A percentile compares a stretch with the other conserved stretches of the same genome.
These are phyloP conservation scores for Phorcus lineatus DNA, from an alignment of 2,888 invertebrate species.

Conservation along the genomic window DNA sequence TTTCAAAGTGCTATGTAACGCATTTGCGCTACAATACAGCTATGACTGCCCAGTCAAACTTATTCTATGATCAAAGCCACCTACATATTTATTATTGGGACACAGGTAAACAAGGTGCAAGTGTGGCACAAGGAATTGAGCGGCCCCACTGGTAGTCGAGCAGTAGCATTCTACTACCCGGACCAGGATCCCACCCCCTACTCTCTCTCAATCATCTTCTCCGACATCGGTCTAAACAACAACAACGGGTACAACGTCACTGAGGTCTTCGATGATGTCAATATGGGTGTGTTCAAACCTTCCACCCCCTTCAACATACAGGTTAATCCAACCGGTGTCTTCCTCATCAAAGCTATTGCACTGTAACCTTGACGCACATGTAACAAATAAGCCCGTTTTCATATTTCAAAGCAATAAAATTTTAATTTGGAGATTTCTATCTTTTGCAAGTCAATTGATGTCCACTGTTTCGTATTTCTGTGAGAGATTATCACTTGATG, in stretches of 20 bases:
- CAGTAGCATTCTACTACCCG: slow-evolving; percentile 54
- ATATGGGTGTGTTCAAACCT: slow-evolving; percentile 53
- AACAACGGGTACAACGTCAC: slow-evolving; percentile 47
- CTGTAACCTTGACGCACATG: neutral
- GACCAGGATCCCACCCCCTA: slow-evolving; percentile 44
- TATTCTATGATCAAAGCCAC: too few species aligned
- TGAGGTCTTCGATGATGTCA: slow-evolving; percentile 57
- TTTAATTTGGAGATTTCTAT: too few species aligned
- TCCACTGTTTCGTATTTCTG: too few species aligned
- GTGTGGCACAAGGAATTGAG: slow-evolving; percentile 87
- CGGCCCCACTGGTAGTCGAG: slow-evolving; percentile 49
- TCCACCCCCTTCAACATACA: slow-evolving; percentile 43
- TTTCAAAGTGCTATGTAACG: too few species aligned
- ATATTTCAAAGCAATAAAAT: too few species aligned
- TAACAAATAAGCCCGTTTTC: too few species aligned
- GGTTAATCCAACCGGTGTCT: slow-evolving; percentile 46
- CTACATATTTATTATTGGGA: neutral
- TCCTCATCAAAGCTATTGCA: slow-evolving; percentile 35
- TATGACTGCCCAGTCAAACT: too few species aligned
- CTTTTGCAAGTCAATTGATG: too few species aligned
- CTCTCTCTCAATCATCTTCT: slow-evolving; percentile 38
- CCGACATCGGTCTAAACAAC: slow-evolving; percentile 42
- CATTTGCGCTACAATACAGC: too few species aligned
- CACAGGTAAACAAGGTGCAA: slow-evolving; percentile 77
- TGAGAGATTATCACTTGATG: too few species aligned